phyloP scores from a whole-genome alignment of 2,797 vertebrate species.

The Falco peregrinus region DNA sequence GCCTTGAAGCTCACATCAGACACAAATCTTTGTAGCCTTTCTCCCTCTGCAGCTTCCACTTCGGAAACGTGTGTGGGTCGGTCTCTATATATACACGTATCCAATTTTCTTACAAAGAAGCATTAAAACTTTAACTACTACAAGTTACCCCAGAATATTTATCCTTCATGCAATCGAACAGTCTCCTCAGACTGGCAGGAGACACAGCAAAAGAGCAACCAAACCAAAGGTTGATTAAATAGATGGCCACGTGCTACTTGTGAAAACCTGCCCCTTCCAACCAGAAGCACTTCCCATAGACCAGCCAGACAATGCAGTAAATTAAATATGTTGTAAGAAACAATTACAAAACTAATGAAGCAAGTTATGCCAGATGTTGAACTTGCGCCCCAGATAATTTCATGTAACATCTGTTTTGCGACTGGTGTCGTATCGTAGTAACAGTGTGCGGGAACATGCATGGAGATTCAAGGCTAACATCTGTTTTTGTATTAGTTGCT shows the following conservation, averaged over 20 bases:
- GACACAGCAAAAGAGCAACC: neutral
- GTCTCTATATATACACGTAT: neutral
- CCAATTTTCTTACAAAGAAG: neutral
- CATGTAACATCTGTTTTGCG: neutral
- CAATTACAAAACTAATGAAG: neutral
- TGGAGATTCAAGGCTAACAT: neutral
- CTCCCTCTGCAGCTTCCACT: neutral
- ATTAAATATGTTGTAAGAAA: neutral
- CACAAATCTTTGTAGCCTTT: neutral
- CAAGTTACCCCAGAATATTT: neutral
- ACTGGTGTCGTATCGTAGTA: neutral
- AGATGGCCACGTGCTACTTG: rapidly evolving
- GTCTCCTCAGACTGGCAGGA: neutral
- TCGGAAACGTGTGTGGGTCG: neutral
- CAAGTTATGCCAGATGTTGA: neutral
- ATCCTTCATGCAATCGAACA: neutral
- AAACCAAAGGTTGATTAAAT: neutral
- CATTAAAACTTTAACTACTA: neutral
- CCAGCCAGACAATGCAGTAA: neutral
- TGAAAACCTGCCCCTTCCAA: neutral
- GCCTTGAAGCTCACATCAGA: neutral
- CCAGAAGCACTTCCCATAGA: neutral
- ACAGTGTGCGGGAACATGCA: rapidly evolving
- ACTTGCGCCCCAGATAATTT: neutral
- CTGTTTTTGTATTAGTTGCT: neutral